Base-by-base conservation (phyloP, 1,140 invertebrate genomes). In the Bombus confusus region DNA sequence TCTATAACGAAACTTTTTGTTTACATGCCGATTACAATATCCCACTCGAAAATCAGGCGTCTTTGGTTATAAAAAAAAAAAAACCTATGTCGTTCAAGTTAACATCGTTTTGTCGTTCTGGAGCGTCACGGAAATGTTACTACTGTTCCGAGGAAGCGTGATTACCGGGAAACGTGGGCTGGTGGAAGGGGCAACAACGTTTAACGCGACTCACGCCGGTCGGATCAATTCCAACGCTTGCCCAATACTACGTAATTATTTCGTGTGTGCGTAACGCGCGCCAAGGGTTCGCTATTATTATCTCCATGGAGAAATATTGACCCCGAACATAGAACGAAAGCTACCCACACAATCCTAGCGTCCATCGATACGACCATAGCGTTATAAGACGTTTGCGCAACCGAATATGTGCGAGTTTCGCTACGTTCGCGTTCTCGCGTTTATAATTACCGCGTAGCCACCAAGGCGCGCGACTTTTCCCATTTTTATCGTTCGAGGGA, bases 231-330 rank as follows among this genome's bases (percentile, higher is more conserved):
- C 47, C 75, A 79, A 79, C 83, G 83, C 66, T 84, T 84, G 76
- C 83, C 76, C 83, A 85, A 73, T 72, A 43, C 69, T 52, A 85
- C 78, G 78, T 85, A 85, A 85, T 85, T 85, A 85, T 85, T 85
- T 81, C n/a, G 71, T 68, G 83, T 81, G 78, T 74, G 78, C 66
- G 75, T 79, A 76, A 79, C 71, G 78, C 83, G 69, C 78, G 78
- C 78, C 83, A 80, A 85, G 52, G 76, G 83, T 80, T 71, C 59
- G 78, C 83, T 85, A 81, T 85, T 85, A 73, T 81, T 80, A 81
- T 85, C 83, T 34, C 43, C 69, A 81, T 85, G 78, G 83, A 84
- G 83, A 85, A 85, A 77, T 84, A 84, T 84, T 78, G 83, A 80
- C 83, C 83, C 83, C 75, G 74, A 47, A 47, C n/a, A 31, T 59